Conservation (phyloP, 2,888 invertebrate genomes). For the Ectemnius lituratus region DNA sequence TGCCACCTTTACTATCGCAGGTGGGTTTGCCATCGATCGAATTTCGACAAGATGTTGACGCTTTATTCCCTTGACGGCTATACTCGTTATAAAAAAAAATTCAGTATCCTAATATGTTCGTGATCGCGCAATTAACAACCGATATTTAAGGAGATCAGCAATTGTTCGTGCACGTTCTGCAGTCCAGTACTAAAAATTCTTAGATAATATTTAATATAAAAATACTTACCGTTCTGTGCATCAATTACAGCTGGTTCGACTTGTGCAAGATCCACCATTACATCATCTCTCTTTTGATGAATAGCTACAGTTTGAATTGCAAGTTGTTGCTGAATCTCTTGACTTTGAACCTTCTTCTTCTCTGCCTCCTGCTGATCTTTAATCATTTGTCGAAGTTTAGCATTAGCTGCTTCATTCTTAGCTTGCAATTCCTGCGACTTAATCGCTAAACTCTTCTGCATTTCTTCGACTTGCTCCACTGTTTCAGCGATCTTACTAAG, state of each 20-base stretch:
- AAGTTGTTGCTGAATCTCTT: constrained; percentile 92
- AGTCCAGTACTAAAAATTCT: too few relatives aligned
- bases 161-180: too few relatives aligned
- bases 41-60: constrained; percentile 97
- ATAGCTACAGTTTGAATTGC: constrained; percentile 96
- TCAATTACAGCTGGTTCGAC: constrained; percentile 99
- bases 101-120: constrained; percentile 21
- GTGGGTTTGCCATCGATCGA: constrained; percentile 96
- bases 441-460: constrained; percentile 98
- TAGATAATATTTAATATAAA: neutral
- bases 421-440: constrained; percentile 96
- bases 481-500: constrained; percentile 99
- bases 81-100: constrained; percentile 53
- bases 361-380: constrained; percentile 99
- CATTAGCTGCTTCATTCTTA: constrained; percentile 99
- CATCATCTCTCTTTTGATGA: constrained; percentile 94
- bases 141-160: neutral
- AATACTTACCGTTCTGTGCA: constrained; percentile 91
- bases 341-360: constrained; percentile 98
- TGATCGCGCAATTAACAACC: neutral
- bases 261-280: constrained; percentile 96
- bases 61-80: constrained; percentile 96
- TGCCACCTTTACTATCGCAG: constrained; percentile 94
- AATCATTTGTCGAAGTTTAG: constrained; percentile 99
- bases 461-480: constrained; percentile 99